Conservation (phyloP, 2,113 vertebrate species). For the Eleginops maclovinus region DNA sequence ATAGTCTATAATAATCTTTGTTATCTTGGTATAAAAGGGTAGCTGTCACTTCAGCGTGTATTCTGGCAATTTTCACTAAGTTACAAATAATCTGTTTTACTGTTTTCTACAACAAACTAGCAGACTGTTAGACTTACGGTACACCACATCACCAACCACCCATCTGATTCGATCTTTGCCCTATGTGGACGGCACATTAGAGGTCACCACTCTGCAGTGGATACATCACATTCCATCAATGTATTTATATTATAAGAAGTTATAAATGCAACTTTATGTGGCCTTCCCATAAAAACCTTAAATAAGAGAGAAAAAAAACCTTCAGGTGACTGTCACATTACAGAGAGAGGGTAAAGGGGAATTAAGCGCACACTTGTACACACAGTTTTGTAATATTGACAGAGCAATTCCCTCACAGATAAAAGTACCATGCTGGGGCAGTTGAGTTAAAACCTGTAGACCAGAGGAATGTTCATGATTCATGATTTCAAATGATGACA, state of each 20-base stretch:
- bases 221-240: no score
- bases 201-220: no score
- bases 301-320: no score
- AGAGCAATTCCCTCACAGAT: conserved; percentile 14
- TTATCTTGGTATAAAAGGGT: not conserved
- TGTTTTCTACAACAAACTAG: not conserved
- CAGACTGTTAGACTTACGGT: no score
- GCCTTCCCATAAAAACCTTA: no score
- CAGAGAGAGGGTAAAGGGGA: not conserved
- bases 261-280: no score
- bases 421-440: not conserved
- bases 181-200: no score
- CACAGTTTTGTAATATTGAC: conserved; percentile 50
- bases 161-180: no score
- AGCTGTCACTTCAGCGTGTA: not conserved
- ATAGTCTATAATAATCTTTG: no score
- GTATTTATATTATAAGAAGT: no score
- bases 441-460: not conserved
- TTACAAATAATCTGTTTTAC: not conserved
- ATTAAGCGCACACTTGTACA: not conserved
- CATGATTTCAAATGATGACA: conserved; percentile 22
- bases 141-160: no score
- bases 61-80: no score
- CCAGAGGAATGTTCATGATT: conserved; percentile 6
- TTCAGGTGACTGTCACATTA: not conserved